Percentiles rank a stretch among this genome's conserved stretches.
These are phyloP conservation scores for Cotesia vestalis DNA, from an alignment of 1,140 invertebrate species.

Conservation along the genomic window DNA sequence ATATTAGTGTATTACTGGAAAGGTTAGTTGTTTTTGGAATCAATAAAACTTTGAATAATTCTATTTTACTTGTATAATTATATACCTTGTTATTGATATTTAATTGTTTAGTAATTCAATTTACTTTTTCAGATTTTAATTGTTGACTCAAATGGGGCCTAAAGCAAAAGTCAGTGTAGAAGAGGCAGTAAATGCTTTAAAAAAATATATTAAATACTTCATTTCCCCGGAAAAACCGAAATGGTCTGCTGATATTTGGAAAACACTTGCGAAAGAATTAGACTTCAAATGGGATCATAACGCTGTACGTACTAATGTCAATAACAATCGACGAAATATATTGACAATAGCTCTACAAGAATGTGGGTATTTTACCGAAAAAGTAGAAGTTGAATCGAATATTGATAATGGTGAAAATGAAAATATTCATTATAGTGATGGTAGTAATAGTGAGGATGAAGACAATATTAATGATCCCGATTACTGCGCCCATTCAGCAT, in stretches of 20 bases:
- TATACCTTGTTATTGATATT: slow-evolving; percentile 1
- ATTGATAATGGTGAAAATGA: neutral
- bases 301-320: neutral
- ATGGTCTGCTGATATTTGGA: slow-evolving; percentile 1
- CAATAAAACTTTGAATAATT: neutral
- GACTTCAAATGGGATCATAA: neutral
- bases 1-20: neutral
- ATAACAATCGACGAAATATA: neutral
- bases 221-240: neutral
- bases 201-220: slow-evolving; percentile 8
- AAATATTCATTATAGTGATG: neutral
- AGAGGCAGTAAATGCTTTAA: neutral
- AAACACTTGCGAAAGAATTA: neutral
- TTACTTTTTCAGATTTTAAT: slow-evolving; percentile 4
- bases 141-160: neutral
- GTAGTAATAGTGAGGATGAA: neutral
- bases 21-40: neutral
- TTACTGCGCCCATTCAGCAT: neutral
- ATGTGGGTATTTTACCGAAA: neutral
- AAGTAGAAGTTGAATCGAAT: neutral
- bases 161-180: neutral
- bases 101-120: neutral
- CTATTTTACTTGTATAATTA: neutral
- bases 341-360: neutral
- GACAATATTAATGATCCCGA: neutral